These are phyloP conservation scores for Hipposideros armiger DNA, from an alignment of 2,113 vertebrate species.

Conservation along the genomic window DNA sequence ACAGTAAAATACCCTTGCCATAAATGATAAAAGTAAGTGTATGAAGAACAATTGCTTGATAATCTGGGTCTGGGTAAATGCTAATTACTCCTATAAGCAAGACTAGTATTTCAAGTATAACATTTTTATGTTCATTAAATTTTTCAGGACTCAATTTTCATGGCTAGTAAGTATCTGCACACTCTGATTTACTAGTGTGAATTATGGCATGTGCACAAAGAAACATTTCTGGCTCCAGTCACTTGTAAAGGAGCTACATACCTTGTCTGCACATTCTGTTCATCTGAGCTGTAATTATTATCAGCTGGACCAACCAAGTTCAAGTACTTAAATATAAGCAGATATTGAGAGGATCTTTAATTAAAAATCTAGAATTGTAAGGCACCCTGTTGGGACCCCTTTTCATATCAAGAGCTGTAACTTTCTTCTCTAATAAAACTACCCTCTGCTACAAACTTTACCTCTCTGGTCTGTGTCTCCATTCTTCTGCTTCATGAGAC, in stretches of 20 bases:
- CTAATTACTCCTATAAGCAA: conserved; percentile 47
- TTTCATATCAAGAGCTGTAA: too few species aligned
- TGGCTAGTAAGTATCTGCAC: not conserved
- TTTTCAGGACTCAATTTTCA: conserved; percentile 44
- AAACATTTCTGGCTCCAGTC: not conserved
- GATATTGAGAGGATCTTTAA: not conserved
- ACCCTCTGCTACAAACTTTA: too few species aligned
- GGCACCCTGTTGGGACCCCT: too few species aligned
- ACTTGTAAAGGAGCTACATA: not conserved
- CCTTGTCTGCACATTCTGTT: not conserved
- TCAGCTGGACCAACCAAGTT: not conserved
- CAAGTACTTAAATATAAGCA: not conserved
- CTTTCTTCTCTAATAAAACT: too few species aligned
- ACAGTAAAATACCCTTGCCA: conserved; percentile 47
- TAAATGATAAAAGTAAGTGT: conserved; percentile 51
- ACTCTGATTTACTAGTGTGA: not conserved
- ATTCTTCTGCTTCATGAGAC: too few species aligned
- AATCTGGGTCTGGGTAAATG: conserved; percentile 45
- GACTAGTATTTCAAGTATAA: conserved; percentile 56
- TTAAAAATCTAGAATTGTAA: not conserved
- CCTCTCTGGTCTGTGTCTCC: too few species aligned
- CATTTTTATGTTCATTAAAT: conserved; percentile 41
- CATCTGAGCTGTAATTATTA: not conserved
- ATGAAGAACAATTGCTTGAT: conserved; percentile 47
- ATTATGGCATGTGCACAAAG: not conserved